Evolutionary conservation across 2,113 vertebrate genomes (phyloP).

Genomic region (Scomber japonicus): DNA sequence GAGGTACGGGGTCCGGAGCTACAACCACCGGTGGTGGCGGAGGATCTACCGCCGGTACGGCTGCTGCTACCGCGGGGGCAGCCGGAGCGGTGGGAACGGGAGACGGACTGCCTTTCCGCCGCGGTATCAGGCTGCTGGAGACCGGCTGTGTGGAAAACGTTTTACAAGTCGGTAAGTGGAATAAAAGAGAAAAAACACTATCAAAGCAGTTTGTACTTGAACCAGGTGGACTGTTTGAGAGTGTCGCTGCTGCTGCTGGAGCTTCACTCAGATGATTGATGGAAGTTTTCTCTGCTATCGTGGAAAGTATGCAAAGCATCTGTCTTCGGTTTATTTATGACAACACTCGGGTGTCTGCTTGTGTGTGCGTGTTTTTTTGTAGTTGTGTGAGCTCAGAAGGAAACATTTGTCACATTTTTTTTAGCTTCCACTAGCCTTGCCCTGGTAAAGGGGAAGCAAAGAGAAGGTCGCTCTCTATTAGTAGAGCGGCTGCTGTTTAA

Average conservation of each 20-base stretch:
- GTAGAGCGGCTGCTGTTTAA: constrained; percentile 80
- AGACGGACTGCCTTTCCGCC: constrained; percentile 94
- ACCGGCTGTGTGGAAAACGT: constrained; percentile 97
- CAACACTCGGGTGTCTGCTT: background rate
- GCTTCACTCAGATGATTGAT: constrained; percentile 65
- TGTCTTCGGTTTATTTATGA: background rate
- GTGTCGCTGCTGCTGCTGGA: constrained; percentile 39
- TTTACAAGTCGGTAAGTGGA: constrained; percentile 97
- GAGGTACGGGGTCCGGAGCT: constrained; percentile 74
- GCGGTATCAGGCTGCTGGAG: constrained; percentile 95
- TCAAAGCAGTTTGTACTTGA: constrained; percentile 14
- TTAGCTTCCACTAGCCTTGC: background rate
- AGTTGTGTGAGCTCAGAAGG: background rate
- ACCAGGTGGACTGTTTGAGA: constrained; percentile 31
- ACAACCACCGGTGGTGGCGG: constrained; percentile 68
- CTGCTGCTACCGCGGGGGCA: constrained; percentile 72
- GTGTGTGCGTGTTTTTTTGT: background rate
- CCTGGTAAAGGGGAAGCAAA: constrained; percentile 28
- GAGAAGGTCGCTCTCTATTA: constrained; percentile 48
- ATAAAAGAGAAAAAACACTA: background rate
- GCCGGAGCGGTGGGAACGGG: constrained; percentile 79
- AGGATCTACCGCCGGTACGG: constrained; percentile 74
- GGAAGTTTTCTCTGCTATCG: constrained; percentile 72
- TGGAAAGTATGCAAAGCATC: constrained; percentile 72
- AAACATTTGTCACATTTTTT: constrained; percentile 16